Conservation (phyloP, 1,140 invertebrate genomes). For the Drosophila eugracilis region DNA sequence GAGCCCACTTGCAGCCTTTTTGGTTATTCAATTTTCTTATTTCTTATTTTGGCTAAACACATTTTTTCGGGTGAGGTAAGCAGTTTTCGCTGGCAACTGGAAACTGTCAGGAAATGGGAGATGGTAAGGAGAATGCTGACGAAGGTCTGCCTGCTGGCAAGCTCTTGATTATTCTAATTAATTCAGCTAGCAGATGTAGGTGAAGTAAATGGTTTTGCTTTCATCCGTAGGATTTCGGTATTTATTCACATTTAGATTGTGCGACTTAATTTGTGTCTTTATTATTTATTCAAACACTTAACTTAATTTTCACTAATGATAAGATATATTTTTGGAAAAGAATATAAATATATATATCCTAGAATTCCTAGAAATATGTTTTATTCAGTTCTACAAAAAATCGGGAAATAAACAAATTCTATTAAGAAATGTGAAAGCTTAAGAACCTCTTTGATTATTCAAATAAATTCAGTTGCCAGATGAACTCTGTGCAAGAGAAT, state of each 20-base stretch:
- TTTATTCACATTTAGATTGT: neutral
- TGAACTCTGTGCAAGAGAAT: neutral
- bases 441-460: neutral
- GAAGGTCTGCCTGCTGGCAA: conserved; percentile 6
- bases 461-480: neutral
- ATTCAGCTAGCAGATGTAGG: conserved; percentile 14
- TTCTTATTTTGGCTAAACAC: conserved; percentile 47
- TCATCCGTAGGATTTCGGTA: neutral
- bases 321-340: too few species aligned
- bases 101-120: conserved; percentile 28
- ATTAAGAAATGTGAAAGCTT: too few species aligned
- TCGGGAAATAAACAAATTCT: neutral
- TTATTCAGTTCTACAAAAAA: too few species aligned
- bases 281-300: too few species aligned
- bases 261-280: too few species aligned
- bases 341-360: too few species aligned
- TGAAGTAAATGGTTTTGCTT: neutral
- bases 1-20: conserved; percentile 1
- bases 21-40: conserved; percentile 49
- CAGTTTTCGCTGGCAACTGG: conserved; percentile 24
- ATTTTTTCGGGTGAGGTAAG: conserved; percentile 16
- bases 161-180: conserved; percentile 40
- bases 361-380: too few species aligned
- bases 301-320: too few species aligned
- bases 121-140: conserved; percentile 18